Evolutionary conservation across 2,113 vertebrate genomes (phyloP), one percentile per base, ranked within the genome.

Genomic region (Centropus bengalensis): DNA sequence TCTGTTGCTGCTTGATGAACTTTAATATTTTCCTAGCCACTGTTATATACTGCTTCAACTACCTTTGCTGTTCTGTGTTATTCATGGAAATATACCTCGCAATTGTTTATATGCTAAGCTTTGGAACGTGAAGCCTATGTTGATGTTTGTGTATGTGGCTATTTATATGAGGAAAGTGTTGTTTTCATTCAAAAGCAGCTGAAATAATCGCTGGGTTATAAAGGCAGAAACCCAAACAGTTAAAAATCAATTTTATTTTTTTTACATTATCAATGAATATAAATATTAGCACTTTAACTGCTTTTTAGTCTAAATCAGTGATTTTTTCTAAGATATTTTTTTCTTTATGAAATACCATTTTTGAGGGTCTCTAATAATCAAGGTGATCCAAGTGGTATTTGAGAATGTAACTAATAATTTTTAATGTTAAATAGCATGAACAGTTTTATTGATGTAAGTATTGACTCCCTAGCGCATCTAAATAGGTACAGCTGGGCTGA

Each of bases 381-480:
- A 21, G 38, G 30, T 51, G 20, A 62, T 81, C 32, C 27, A 54
- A 73, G 38, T 62, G 86, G 59, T 76, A 30, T 22, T 86, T 92
- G 54, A 79, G 44, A 83, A 47, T n/a, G 38, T 9, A 76, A 40
- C 14, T 9, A 69, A 6, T 19, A 26, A 12, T 32, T 52, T 89
- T 18, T 23, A 24, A 13, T 10, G 22, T 68, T 33, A 64, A n/a
- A 32, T 24, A 38, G 10, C 21, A 32, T 44, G 16, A 64, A 3
- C 6, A 55, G 14, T 55, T 67, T 23, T n/a, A 62, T 30, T 71
- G 27, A 38, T 64, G 52, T 63, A 28, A 27, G 79, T 47, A 58
- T 12, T 44, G 70, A 12, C 30, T 80, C 58, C 15, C 27, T 4
- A 28, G 45, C 12, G 2, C 1, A 1, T 1, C 6, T 30, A 8